Evolutionary conservation across 2,113 vertebrate genomes (phyloP).

Genomic region (Callospermophilus lateralis): DNA sequence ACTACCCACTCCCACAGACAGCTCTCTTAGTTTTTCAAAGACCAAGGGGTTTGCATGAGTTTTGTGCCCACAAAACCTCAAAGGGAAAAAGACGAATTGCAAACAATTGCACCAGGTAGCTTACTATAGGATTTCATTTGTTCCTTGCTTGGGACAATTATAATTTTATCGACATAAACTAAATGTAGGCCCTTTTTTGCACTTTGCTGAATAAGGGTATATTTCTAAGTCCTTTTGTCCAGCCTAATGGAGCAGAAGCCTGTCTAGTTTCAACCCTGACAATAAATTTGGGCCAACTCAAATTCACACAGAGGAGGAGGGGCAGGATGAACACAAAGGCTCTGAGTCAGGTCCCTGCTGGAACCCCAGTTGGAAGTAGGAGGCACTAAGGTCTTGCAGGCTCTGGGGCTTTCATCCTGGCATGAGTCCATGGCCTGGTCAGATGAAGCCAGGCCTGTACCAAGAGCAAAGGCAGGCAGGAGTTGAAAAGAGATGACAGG

Average conservation of each 20-base stretch:
- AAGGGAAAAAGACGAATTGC: not conserved
- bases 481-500: not conserved
- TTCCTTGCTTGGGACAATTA: not conserved
- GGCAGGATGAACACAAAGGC: not conserved
- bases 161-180: constrained; percentile 22
- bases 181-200: not conserved
- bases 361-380: not conserved
- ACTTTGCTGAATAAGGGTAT: not conserved
- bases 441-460: not conserved
- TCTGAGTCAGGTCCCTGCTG: not conserved
- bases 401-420: not conserved
- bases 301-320: not conserved
- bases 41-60: not conserved
- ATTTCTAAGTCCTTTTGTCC: not conserved
- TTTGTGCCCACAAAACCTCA: not conserved
- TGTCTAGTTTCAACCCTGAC: not conserved
- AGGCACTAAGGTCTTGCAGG: not conserved
- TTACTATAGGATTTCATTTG: not conserved
- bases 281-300: not conserved
- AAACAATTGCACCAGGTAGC: not conserved
- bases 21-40: not conserved
- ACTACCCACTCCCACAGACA: not conserved
- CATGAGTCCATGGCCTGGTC: not conserved
- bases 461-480: not conserved
- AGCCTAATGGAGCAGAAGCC: not conserved